Conservation (phyloP, 1,140 invertebrate species). For the Drosophila triauraria region DNA sequence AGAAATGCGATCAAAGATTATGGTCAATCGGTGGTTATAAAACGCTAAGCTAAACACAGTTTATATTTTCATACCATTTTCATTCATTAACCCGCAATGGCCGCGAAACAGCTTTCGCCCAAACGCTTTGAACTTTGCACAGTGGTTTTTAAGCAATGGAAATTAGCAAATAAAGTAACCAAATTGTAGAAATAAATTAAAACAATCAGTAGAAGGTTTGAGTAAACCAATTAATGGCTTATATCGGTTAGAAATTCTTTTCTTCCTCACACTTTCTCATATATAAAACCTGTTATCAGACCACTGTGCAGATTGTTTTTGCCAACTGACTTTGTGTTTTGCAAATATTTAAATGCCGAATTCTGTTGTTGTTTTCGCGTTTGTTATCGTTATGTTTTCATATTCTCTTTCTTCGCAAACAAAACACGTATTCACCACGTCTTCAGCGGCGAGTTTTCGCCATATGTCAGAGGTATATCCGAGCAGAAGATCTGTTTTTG, state of each 20-base stretch:
- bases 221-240: not conserved
- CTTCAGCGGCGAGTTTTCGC: constrained; percentile 22
- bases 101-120: constrained; percentile 43
- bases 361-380: constrained; percentile 12
- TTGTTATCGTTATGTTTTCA: constrained; percentile 22
- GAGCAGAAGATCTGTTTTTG: constrained; percentile 28
- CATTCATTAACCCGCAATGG: constrained; percentile 53
- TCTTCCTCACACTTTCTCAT: no score
- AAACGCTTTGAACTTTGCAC: constrained; percentile 31
- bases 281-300: not conserved
- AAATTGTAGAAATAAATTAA: no score
- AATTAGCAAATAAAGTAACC: not conserved
- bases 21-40: not conserved
- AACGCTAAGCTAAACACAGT: not conserved
- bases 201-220: no score
- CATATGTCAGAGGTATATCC: constrained; percentile 4
- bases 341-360: constrained; percentile 40
- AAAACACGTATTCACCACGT: constrained; percentile 50
- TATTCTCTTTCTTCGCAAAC: constrained; percentile 47
- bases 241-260: no score
- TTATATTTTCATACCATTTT: constrained; percentile 35
- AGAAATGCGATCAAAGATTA: constrained; percentile 4
- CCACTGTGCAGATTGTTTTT: constrained; percentile 26
- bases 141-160: not conserved
- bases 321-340: constrained; percentile 4